These are phyloP conservation scores for Dolomedes plantarius DNA, from an alignment of 2,888 invertebrate genomes.

Conservation along the genomic window DNA sequence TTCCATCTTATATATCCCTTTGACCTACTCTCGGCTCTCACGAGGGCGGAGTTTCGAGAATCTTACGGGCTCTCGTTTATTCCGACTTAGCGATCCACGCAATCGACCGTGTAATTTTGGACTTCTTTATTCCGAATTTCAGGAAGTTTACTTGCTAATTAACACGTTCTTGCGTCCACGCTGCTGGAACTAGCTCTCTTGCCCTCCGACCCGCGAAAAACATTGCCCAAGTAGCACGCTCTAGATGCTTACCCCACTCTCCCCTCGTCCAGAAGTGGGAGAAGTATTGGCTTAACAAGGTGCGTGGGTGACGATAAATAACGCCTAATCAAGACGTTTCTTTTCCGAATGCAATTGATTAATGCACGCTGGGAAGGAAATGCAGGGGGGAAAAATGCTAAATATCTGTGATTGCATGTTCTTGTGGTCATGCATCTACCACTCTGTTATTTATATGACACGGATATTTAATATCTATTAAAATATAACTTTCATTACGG, in stretches of 20 bases:
- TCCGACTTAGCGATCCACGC: slow-evolving; percentile 16
- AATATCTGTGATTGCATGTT: no score
- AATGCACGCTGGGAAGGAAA: no score
- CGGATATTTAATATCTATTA: no score
- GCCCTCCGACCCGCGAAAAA: background rate
- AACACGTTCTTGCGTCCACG: background rate
- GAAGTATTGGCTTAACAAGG: no score
- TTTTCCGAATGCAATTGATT: no score
- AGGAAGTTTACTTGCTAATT: background rate
- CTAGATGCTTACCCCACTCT: background rate
- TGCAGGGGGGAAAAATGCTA: no score
- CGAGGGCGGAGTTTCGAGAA: slow-evolving; percentile 29
- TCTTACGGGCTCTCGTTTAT: slow-evolving; percentile 5
- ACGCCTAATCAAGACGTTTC: no score
- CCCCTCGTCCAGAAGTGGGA: background rate
- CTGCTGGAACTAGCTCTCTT: background rate
- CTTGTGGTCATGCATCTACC: no score
- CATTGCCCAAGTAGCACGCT: slow-evolving; percentile 8
- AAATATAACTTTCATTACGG: no score
- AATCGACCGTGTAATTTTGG: slow-evolving; percentile 35
- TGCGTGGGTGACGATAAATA: no score
- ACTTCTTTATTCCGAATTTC: background rate
- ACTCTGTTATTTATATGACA: no score
- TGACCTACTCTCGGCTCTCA: slow-evolving; percentile 51
- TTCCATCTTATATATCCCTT: slow-evolving; percentile 54